Conservation (phyloP, 2,888 invertebrate genomes). For the Cancer borealis region DNA sequence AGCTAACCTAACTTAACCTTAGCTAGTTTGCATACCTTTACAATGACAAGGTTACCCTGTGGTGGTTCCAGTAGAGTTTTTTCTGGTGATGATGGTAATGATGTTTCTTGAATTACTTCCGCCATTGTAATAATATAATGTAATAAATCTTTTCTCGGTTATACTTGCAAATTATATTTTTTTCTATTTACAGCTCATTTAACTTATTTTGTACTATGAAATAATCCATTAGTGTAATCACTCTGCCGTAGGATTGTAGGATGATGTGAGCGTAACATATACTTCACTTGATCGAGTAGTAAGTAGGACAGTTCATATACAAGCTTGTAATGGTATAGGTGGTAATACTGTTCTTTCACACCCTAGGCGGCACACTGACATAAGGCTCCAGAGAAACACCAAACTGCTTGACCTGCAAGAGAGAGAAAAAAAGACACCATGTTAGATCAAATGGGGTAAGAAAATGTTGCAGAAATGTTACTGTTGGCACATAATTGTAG, state of each 20-base stretch:
- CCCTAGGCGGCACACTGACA: slow-evolving; percentile 61
- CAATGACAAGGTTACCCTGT: slow-evolving; percentile 66
- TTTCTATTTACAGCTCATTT: slow-evolving; percentile 40
- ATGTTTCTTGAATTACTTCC: slow-evolving; percentile 41
- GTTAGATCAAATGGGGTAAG: no score
- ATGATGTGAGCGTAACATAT: not conserved
- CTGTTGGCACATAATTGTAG: no score
- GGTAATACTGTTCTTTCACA: slow-evolving; percentile 73
- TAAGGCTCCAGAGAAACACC: slow-evolving; percentile 42
- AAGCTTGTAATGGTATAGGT: slow-evolving; percentile 69
- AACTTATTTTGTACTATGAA: slow-evolving; percentile 53
- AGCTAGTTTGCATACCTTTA: slow-evolving; percentile 55
- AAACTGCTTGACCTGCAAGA: slow-evolving; percentile 62
- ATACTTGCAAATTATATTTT: not conserved
- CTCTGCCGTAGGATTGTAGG: not conserved
- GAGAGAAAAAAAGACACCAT: not conserved
- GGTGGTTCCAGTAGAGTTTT: slow-evolving; percentile 36
- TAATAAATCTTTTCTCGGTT: not conserved
- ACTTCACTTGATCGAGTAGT: not conserved
- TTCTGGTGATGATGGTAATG: slow-evolving; percentile 50
- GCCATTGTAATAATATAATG: slow-evolving; percentile 55
- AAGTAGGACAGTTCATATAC: slow-evolving; percentile 58
- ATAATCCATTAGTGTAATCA: not conserved
- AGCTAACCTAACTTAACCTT: no score
- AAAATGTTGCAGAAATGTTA: no score